Conservation (phyloP, 1,140 invertebrate genomes). For the Ostrea edulis region DNA sequence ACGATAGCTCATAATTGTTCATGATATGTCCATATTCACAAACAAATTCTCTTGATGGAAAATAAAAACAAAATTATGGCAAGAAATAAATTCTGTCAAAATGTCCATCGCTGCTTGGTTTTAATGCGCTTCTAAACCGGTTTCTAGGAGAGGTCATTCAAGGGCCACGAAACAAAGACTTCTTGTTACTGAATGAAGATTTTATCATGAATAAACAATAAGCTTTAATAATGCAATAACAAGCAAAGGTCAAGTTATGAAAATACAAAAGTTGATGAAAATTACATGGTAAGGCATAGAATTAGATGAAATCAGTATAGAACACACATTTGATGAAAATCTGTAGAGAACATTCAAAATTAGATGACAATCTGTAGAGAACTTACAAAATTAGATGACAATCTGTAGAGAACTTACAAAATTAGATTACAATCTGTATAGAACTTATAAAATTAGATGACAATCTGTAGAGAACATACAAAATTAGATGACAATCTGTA, state of each 20-base stretch:
- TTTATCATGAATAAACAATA: constrained; percentile 11
- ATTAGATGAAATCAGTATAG: no score
- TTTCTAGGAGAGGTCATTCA: background rate
- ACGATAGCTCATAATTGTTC: constrained; percentile 27
- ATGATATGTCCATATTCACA: constrained; percentile 33
- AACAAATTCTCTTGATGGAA: constrained; percentile 35
- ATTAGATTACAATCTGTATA: no score
- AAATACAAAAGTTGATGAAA: background rate
- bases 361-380: no score
- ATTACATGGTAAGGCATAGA: no score
- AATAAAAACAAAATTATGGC: constrained; percentile 36
- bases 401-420: no score
- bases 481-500: no score
- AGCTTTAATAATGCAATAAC: background rate
- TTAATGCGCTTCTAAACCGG: constrained; percentile 1
- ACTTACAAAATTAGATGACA: no score
- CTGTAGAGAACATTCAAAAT: no score
- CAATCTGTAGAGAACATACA: no score
- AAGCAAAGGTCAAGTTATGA: background rate
- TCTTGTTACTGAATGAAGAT: background rate
- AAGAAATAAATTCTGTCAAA: constrained; percentile 36
- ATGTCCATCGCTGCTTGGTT: constrained; percentile 30
- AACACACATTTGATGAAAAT: no score
- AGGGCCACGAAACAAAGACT: constrained; percentile 1
- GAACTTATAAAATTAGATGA: no score